These are phyloP conservation scores for Callaeas wilsoni DNA, from an alignment of 2,113 vertebrate genomes.

Conservation along the genomic window DNA sequence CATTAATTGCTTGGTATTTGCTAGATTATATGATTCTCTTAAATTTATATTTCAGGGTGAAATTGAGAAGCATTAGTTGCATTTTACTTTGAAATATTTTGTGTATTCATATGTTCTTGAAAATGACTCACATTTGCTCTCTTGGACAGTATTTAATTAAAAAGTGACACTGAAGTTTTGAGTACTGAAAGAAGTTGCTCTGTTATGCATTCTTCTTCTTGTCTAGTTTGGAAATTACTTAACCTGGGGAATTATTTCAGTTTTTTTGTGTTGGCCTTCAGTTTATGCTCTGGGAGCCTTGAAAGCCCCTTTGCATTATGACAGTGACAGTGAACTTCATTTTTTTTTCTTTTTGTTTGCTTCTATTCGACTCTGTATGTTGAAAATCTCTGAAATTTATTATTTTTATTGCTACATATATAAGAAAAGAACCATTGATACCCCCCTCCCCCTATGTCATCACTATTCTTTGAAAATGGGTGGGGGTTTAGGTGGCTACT, in stretches of 20 bases:
- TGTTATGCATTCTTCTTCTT: neutral
- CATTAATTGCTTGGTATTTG: neutral
- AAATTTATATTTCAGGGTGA: neutral
- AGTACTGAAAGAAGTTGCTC: neutral
- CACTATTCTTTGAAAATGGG: neutral
- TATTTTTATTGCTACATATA: neutral
- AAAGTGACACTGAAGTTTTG: neutral
- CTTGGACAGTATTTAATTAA: neutral
- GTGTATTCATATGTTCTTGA: neutral
- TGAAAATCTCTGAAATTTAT: neutral
- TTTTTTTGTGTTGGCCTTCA: neutral
- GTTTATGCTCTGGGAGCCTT: neutral
- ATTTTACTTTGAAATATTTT: neutral
- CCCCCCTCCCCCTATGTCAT: rapidly evolving
- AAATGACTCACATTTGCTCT: neutral
- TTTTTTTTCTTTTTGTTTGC: neutral
- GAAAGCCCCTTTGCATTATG: neutral
- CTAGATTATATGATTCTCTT: neutral
- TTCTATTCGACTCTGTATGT: neutral
- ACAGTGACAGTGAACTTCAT: neutral
- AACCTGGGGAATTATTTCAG: neutral
- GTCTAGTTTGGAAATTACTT: neutral
- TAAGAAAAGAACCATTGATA: neutral
- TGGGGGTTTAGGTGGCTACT: neutral
- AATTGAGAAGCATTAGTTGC: neutral